Evolutionary conservation across 2,797 vertebrate genomes (phyloP), one percentile per base, ranked within the genome.

Genomic region (Gymnothorax reevesii): DNA sequence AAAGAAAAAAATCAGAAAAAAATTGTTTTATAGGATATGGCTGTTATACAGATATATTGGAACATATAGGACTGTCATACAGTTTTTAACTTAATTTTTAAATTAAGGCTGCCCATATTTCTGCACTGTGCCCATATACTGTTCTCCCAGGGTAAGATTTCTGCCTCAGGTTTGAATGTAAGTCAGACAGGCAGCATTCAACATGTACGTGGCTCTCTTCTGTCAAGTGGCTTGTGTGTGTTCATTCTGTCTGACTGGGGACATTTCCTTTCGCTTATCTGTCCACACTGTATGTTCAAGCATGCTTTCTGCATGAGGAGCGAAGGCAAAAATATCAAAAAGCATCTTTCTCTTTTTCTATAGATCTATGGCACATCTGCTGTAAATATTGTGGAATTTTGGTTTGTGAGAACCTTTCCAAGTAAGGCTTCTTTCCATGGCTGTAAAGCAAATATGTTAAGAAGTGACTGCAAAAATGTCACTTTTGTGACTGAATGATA

Each of bases 301-400:
- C 13, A 13, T 20, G 75, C 13, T 54, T 54, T 15, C 17, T 7
- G 75, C 22, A 12, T 33, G 2, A 42, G 12, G 10, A 42, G 49
- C 75, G 33, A 52, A 13, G 7, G 42, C 42, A 79, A 54, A 79
- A 79, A 54, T 22, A 52, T 52, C 15, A 15, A 79, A 79, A 52
- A 79, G 15, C 17, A 22, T 15, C 33, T 42, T 77, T 77, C 73
- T 22, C 42, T 22, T 52, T 33, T 79, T 33, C 13, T 12, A 33
- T 42, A 42, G 71, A 79, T 79, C 75, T 79, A 52, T 20, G 52
- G 33, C 75, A 79, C 42, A 79, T 79, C 71, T 75, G 71, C 13
- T 33, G 33, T 52, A 79, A 54, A 79, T 79, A 79, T 79, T 79
- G 75, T 79, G 33, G 20, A 79, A 52, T 79, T 7, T 49, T 52